These are phyloP conservation scores for Rhagonycha fulva DNA, from an alignment of 2,888 invertebrate species.

Conservation along the genomic window DNA sequence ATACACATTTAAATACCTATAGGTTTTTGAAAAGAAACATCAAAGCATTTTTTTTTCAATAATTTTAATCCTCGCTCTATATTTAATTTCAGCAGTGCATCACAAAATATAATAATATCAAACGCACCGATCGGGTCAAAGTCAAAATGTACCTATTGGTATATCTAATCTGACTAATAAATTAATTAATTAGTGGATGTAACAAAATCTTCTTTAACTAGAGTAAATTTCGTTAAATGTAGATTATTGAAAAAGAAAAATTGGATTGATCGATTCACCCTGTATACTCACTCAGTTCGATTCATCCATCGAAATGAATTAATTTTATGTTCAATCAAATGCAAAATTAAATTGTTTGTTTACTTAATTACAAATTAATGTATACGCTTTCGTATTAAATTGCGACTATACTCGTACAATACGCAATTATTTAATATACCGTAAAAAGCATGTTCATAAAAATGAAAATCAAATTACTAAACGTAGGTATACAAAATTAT, in stretches of 20 bases:
- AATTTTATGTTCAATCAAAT: not conserved
- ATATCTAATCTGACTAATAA: not conserved
- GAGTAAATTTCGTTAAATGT: not conserved
- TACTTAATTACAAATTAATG: not conserved
- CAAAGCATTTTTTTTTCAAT: too few species aligned
- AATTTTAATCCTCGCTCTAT: too few species aligned
- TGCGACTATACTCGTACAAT: not conserved
- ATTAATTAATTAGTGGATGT: not conserved
- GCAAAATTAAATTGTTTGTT: not conserved
- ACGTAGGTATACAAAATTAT: not conserved
- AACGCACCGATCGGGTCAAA: not conserved
- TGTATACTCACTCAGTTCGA: not conserved
- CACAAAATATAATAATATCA: not conserved
- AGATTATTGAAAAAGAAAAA: not conserved
- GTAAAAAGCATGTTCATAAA: not conserved
- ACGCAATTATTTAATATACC: not conserved
- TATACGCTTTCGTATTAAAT: not conserved
- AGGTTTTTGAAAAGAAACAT: too few species aligned
- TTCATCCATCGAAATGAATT: not conserved
- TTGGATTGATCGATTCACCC: not conserved
- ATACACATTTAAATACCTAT: not conserved
- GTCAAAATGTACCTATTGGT: not conserved
- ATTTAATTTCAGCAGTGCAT: not conserved
- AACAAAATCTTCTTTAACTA: not conserved
- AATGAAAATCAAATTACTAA: not conserved